phyloP scores from a whole-genome alignment of 2,113 vertebrate genomes.

The Globicephala melas region DNA sequence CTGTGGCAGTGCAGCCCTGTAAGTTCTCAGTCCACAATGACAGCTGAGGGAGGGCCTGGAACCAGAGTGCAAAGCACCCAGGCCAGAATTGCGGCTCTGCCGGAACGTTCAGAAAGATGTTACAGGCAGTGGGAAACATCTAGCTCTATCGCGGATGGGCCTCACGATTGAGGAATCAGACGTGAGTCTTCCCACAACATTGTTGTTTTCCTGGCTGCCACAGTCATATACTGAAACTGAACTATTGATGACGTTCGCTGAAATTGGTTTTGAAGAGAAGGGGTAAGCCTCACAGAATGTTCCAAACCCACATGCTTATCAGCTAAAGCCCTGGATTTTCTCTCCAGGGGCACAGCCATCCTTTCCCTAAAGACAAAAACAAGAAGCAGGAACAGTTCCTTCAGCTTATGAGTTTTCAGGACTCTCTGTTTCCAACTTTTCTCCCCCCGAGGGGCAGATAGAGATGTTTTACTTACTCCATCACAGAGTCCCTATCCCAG shows the following conservation, averaged over 20 bases:
- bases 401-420: neutral
- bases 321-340: neutral
- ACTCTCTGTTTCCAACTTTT: neutral
- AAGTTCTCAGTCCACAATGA: accelerated
- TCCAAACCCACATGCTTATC: neutral
- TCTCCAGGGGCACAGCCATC: neutral
- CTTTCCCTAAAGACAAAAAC: neutral
- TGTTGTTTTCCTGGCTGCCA: neutral
- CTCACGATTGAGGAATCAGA: neutral
- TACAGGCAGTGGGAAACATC: neutral
- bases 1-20: accelerated
- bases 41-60: neutral
- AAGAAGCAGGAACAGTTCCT: neutral
- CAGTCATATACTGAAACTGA: neutral
- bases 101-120: accelerated
- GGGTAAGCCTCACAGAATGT: neutral
- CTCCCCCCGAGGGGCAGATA: neutral
- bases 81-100: neutral
- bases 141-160: neutral
- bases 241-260: no score
- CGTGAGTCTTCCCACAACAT: neutral
- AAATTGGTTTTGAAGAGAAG: neutral
- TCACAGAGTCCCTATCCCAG: accelerated
- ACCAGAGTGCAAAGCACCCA: neutral
- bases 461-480: accelerated